phyloP scores from a whole-genome alignment of 2,888 invertebrate species.

The Agrochola macilenta region DNA sequence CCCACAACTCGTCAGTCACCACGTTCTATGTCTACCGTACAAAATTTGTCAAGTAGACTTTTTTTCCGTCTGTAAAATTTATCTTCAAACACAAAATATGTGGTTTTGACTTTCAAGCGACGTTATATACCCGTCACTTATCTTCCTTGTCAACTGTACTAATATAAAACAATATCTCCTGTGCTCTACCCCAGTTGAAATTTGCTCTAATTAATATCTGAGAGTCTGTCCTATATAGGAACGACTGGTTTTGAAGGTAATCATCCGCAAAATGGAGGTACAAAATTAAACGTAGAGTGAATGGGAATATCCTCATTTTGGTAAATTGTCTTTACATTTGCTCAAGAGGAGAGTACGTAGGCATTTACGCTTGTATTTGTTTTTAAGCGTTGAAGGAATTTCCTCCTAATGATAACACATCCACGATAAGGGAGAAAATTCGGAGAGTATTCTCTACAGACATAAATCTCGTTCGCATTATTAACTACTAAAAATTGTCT shows the following conservation, averaged over 20 bases:
- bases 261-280: conserved; percentile 26
- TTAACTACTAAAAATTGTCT: background rate
- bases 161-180: background rate
- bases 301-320: conserved; percentile 39
- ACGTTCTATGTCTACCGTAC: too few species aligned
- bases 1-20: too few species aligned
- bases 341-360: background rate
- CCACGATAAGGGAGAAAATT: background rate
- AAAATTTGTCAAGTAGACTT: too few species aligned
- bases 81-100: too few species aligned
- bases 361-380: background rate
- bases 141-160: background rate
- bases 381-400: background rate
- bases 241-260: conserved; percentile 9
- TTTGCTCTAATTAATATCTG: conserved; percentile 11
- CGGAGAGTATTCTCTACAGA: background rate
- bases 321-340: conserved; percentile 14
- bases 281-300: conserved; percentile 22
- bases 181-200: background rate
- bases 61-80: too few species aligned
- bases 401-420: background rate
- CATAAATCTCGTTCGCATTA: background rate
- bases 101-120: background rate
- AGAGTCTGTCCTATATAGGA: conserved; percentile 1
- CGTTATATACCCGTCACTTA: background rate